A percentile compares a stretch with the other conserved stretches of the same genome.
Conservation (phyloP, 2,888 invertebrate genomes). For the Agrilus cyanescens region DNA sequence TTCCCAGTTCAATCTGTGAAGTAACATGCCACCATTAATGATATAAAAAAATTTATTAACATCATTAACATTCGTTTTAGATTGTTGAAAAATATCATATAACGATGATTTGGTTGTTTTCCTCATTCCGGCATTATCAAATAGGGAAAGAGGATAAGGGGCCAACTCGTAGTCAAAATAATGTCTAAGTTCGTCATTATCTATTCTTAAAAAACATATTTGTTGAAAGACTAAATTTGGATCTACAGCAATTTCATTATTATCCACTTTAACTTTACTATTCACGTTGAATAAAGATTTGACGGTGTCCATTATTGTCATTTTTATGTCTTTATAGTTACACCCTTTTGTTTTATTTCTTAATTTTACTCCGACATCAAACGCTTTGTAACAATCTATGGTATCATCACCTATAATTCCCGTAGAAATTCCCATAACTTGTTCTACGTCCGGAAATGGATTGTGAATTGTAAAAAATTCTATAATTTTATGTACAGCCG, state of each 20-base stretch:
- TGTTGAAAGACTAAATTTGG: constrained; percentile 6
- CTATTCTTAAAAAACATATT: constrained; percentile 4
- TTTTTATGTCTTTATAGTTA: constrained; percentile 1
- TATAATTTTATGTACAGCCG: constrained; percentile 2
- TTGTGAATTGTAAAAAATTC: constrained; percentile 5
- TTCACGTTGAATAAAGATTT: constrained; percentile 8
- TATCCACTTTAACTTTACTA: constrained; percentile 8
- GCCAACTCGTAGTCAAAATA: not conserved
- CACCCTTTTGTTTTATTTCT: constrained; percentile 3
- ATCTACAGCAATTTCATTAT: constrained; percentile 7
- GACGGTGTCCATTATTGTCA: constrained; percentile 6
- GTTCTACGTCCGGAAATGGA: constrained; percentile 2
- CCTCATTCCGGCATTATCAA: too few species aligned
- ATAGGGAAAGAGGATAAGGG: not conserved
- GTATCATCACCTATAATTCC: constrained; percentile 4
- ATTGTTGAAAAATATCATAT: too few species aligned
- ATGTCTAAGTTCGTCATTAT: not conserved
- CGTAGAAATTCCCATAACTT: not conserved
- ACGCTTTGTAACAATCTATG: constrained; percentile 3
- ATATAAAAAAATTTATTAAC: too few species aligned
- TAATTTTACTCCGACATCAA: constrained; percentile 1
- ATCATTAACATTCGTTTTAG: too few species aligned
- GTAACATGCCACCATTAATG: too few species aligned
- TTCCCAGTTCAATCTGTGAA: not conserved
- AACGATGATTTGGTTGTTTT: too few species aligned